A percentile compares a stretch with the other conserved stretches of the same genome.
These are phyloP conservation scores for Lophochroa leadbeateri DNA, from an alignment of 2,113 vertebrate species.

Conservation along the genomic window DNA sequence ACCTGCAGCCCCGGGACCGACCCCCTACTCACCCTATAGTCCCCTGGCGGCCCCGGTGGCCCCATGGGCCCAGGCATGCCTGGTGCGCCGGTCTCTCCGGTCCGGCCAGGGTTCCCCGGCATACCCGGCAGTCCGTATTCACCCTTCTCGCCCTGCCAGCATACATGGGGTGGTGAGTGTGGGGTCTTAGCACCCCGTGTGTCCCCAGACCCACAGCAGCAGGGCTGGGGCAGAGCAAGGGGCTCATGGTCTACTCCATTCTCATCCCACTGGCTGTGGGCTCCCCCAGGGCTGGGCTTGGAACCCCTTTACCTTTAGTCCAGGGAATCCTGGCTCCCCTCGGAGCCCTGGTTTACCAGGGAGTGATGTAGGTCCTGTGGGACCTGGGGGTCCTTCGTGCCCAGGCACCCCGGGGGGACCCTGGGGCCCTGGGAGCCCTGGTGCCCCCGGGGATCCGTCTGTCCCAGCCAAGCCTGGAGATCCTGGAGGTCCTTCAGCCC, in stretches of 20 bases:
- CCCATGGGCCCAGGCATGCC: conserved; percentile 53
- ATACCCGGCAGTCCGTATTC: conserved; percentile 29
- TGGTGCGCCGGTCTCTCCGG: not conserved
- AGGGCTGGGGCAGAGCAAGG: fast-evolving
- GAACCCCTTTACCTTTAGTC: conserved; percentile 31
- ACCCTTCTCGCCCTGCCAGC: conserved; percentile 46
- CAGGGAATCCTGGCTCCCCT: conserved; percentile 34
- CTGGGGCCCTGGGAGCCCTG: conserved; percentile 42
- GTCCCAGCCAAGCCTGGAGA: conserved; percentile 21
- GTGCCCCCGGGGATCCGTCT: not conserved
- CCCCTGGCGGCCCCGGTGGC: not conserved
- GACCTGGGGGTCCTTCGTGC: conserved; percentile 31
- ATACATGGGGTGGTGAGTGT: not conserved
- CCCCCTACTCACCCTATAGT: conserved; percentile 23
- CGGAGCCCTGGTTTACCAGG: conserved; percentile 49
- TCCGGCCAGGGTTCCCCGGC: conserved; percentile 13
- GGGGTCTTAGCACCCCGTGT: not conserved
- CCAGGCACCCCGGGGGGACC: conserved; percentile 15
- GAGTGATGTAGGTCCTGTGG: not conserved
- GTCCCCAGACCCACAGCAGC: fast-evolving
- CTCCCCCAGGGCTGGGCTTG: not conserved
- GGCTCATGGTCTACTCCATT: not conserved
- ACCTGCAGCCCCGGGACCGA: fast-evolving
- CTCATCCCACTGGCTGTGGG: not conserved
- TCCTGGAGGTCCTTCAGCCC: conserved; percentile 27